These are phyloP conservation scores for Dipodomys spectabilis DNA, from an alignment of 2,113 vertebrate genomes.

Conservation along the genomic window DNA sequence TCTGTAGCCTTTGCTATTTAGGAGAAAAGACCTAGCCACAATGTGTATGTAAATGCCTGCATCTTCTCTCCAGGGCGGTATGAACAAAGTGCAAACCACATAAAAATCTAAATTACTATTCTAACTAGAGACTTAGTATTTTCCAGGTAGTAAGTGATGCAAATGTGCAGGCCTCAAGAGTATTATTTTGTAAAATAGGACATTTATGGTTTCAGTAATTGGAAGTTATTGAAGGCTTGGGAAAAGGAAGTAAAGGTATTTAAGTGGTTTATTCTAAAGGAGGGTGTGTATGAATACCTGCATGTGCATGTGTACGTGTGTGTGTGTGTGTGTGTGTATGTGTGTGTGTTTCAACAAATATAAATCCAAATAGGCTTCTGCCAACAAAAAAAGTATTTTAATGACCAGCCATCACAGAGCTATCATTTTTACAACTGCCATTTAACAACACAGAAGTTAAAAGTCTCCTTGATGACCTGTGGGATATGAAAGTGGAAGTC, in stretches of 20 bases:
- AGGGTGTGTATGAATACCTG: neutral
- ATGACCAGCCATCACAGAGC: conserved; percentile 17
- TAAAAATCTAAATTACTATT: conserved; percentile 19
- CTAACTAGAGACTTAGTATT: conserved; percentile 10
- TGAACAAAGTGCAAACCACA: neutral
- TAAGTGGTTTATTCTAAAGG: neutral
- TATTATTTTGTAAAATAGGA: conserved; percentile 57
- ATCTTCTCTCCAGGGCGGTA: neutral
- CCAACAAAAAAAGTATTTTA: neutral
- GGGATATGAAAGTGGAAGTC: neutral
- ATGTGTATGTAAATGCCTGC: neutral
- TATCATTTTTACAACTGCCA: conserved; percentile 26
- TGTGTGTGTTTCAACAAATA: neutral
- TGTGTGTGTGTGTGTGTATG: neutral
- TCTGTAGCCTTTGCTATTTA: neutral
- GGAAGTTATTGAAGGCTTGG: conserved; percentile 53
- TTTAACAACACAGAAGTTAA: conserved; percentile 21
- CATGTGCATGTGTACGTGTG: neutral
- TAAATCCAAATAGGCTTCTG: neutral
- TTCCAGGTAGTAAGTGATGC: conserved; percentile 25
- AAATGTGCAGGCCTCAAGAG: conserved; percentile 19
- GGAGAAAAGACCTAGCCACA: neutral
- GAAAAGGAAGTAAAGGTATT: conserved; percentile 32
- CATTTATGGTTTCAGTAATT: conserved; percentile 62
- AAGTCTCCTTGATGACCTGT: neutral